phyloP scores from a whole-genome alignment of 1,140 invertebrate genomes.

The Panonychus citri region DNA sequence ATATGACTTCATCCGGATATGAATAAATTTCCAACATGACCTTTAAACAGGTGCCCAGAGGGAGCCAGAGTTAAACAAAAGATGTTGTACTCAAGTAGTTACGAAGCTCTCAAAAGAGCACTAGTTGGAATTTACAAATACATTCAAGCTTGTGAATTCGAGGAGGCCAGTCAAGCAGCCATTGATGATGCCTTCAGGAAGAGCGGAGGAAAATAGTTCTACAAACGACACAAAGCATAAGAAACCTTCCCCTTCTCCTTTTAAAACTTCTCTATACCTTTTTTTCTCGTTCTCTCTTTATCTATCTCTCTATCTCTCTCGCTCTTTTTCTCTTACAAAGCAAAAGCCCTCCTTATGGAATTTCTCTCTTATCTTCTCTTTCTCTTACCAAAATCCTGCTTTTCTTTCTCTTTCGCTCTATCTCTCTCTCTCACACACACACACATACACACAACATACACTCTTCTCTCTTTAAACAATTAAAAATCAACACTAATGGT shows the following conservation, averaged over 20 bases:
- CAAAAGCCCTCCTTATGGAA: not conserved
- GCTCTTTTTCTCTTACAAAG: not conserved
- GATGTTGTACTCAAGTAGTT: slow-evolving; percentile 95
- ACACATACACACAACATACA: too few species aligned
- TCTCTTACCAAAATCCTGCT: not conserved
- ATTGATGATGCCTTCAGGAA: slow-evolving; percentile 15
- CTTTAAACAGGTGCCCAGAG: slow-evolving; percentile 49
- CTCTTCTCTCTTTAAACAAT: too few species aligned
- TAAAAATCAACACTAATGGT: too few species aligned
- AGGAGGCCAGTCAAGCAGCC: slow-evolving; percentile 14
- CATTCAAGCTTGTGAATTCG: slow-evolving; percentile 40
- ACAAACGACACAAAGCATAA: not conserved
- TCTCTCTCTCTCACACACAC: too few species aligned
- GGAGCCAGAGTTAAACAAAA: slow-evolving; percentile 94
- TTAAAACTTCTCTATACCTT: not conserved
- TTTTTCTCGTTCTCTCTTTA: not conserved
- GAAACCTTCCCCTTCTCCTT: not conserved
- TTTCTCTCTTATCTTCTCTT: not conserved
- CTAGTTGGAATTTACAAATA: slow-evolving; percentile 86
- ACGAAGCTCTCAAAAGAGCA: slow-evolving; percentile 82
- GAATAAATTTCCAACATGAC: too few species aligned
- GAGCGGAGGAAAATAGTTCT: not conserved
- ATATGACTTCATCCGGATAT: too few species aligned
- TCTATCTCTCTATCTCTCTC: not conserved
- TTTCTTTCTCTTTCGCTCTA: too few species aligned